A percentile compares a stretch with the other conserved stretches of the same genome.
Evolutionary conservation across 1,140 invertebrate genomes (phyloP).

Genomic region (Lordiphosa stackelbergi): DNA sequence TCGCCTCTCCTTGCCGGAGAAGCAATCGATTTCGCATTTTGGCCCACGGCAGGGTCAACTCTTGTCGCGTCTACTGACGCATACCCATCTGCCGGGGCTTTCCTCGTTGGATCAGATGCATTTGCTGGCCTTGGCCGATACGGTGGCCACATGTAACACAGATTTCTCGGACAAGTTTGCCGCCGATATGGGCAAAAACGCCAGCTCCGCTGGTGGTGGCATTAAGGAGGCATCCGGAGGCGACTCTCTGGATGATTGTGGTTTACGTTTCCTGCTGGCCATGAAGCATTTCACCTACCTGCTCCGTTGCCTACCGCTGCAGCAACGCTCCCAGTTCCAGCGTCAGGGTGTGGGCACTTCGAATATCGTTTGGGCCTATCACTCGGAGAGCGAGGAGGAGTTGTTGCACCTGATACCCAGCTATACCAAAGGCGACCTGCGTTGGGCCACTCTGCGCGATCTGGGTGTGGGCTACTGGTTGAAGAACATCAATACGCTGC

Average conservation of each 20-base stretch:
- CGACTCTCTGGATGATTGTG: conserved; percentile 98
- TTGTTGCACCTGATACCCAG: conserved; percentile 93
- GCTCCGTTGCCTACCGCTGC: conserved; percentile 91
- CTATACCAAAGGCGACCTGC: conserved; percentile 88
- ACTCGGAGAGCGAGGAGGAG: conserved; percentile 98
- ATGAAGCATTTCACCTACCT: conserved; percentile 99
- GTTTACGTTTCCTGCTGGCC: conserved; percentile 95
- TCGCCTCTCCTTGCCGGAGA: conserved; percentile 83
- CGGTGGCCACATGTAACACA: conserved; percentile 94
- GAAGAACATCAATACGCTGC: conserved; percentile 89
- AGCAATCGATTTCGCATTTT: conserved; percentile 87
- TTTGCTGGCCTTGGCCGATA: conserved; percentile 96
- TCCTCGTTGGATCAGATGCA: conserved; percentile 99
- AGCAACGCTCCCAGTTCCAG: conserved; percentile 91
- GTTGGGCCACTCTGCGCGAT: conserved; percentile 95
- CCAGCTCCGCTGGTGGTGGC: conserved; percentile 78
- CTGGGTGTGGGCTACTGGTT: conserved; percentile 98
- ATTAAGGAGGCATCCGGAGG: conserved; percentile 83
- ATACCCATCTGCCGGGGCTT: conserved; percentile 96
- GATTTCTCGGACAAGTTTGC: conserved; percentile 91
- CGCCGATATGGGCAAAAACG: conserved; percentile 83
- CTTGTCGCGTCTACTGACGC: conserved; percentile 92
- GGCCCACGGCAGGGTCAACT: conserved; percentile 87
- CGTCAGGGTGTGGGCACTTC: conserved; percentile 93
- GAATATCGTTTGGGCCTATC: conserved; percentile 99